These are phyloP conservation scores for Rhopalosiphum maidis DNA, from an alignment of 1,140 invertebrate genomes.

Conservation along the genomic window DNA sequence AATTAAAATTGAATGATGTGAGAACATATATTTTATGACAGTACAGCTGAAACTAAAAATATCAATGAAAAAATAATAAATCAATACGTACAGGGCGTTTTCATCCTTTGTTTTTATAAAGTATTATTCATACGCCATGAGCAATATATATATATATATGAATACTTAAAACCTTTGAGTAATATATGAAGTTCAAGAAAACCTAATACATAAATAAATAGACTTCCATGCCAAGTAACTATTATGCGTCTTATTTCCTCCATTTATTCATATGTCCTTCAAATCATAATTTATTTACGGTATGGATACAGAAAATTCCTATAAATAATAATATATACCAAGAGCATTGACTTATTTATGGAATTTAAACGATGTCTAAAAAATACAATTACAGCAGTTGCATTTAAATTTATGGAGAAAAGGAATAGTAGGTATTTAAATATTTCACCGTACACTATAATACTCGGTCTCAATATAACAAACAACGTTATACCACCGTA, in stretches of 20 bases:
- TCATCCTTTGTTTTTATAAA: not conserved
- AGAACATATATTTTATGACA: not conserved
- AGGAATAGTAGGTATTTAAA: not conserved
- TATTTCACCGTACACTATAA: not conserved
- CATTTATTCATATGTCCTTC: not conserved
- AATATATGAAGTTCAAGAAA: not conserved
- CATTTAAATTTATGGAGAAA: not conserved
- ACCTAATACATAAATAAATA: slow-evolving; percentile 10
- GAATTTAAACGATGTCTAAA: not conserved
- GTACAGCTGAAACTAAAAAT: not conserved
- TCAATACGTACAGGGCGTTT: not conserved
- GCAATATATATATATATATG: not conserved
- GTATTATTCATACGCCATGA: not conserved
- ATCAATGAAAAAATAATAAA: slow-evolving; percentile 18
- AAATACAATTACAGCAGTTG: not conserved
- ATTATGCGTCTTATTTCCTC: not conserved
- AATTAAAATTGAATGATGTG: not conserved
- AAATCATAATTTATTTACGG: not conserved
- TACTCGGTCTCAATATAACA: not conserved
- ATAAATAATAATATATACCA: not conserved
- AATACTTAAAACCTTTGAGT: not conserved
- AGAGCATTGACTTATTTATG: not conserved
- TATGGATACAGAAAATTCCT: not conserved
- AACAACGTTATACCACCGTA: not conserved
- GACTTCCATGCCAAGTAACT: not conserved